Percentiles rank a stretch among this genome's conserved stretches.
Conservation (phyloP, 2,888 invertebrate species). For the Neoascia interrupta region DNA sequence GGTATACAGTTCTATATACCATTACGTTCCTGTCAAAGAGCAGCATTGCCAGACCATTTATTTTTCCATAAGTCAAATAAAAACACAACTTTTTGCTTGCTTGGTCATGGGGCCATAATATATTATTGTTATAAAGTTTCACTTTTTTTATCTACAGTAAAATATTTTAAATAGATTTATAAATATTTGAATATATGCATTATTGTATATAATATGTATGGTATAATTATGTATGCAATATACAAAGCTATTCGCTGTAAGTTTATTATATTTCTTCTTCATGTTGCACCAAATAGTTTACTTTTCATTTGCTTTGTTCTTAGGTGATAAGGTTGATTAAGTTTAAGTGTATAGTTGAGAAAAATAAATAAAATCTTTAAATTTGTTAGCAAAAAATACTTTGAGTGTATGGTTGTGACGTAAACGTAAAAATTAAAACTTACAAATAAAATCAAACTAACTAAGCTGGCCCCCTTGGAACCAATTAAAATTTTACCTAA, state of each 20-base stretch:
- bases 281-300: constrained; percentile 46
- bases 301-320: constrained; percentile 14
- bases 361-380: constrained; percentile 13
- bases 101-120: constrained; percentile 49
- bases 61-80: too few species aligned
- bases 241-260: constrained; percentile 32
- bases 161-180: constrained; percentile 15
- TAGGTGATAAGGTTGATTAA: constrained; percentile 28
- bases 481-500: neutral
- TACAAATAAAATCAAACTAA: neutral
- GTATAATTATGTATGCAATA: too few species aligned
- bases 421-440: neutral
- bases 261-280: constrained; percentile 43
- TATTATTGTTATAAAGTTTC: constrained; percentile 27
- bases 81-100: neutral
- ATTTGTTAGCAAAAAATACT: neutral
- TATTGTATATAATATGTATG: constrained; percentile 6
- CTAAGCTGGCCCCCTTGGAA: constrained; percentile 9
- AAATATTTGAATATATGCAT: constrained; percentile 8
- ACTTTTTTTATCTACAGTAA: constrained; percentile 10
- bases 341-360: neutral
- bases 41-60: too few species aligned
- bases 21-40: too few species aligned
- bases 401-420: constrained; percentile 12
- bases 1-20: too few species aligned